Conservation (phyloP, 2,113 vertebrate genomes). For the Solenodon paradoxus region DNA sequence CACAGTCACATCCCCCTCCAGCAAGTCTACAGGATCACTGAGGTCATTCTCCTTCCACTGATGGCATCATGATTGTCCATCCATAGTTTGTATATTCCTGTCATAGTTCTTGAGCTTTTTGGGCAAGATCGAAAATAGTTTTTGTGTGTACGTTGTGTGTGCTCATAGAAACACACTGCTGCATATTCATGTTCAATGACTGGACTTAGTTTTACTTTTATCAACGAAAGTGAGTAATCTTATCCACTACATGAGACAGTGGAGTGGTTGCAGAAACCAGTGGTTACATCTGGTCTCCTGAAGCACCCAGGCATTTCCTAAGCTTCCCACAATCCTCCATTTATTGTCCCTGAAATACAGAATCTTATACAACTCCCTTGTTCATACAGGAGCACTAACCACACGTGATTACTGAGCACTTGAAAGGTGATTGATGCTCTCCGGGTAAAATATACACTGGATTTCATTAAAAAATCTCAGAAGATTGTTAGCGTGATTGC, state of each 20-base stretch:
- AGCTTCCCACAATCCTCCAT: neutral
- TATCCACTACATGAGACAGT: neutral
- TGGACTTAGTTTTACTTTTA: neutral
- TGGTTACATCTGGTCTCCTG: neutral
- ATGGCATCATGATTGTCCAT: neutral
- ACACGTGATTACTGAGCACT: neutral
- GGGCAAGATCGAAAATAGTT: neutral
- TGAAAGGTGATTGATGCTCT: neutral
- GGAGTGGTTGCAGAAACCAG: neutral
- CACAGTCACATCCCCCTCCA: too few species aligned
- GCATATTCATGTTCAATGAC: neutral
- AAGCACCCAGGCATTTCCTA: neutral
- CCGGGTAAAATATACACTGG: neutral
- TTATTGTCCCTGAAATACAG: neutral
- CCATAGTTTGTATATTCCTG: neutral
- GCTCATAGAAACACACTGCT: neutral
- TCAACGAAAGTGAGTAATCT: too few species aligned
- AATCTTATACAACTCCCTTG: neutral
- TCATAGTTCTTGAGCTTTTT: neutral
- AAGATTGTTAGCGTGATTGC: neutral
- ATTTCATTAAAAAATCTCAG: neutral
- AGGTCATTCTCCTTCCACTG: neutral
- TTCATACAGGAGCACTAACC: neutral
- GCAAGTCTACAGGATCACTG: fast-evolving
- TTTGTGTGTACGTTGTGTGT: neutral